Evolutionary conservation across 2,113 vertebrate species (phyloP).

Genomic region (Plecturocebus donacophilus): DNA sequence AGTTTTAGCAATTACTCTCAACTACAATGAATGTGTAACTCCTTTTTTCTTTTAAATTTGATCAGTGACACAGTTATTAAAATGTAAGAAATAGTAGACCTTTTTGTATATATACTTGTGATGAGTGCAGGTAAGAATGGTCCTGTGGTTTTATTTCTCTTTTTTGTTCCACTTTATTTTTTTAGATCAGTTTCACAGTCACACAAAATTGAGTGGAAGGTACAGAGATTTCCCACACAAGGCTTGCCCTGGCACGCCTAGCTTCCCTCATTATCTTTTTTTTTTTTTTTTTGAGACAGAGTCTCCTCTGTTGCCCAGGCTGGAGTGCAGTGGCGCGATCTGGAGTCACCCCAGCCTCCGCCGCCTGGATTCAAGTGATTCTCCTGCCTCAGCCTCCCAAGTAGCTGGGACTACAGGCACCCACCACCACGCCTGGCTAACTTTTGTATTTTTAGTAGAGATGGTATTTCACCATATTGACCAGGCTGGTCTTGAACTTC

Average conservation of each 20-base stretch:
- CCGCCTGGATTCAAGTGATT: too few species aligned
- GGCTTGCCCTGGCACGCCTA: fast-evolving
- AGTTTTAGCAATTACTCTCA: not conserved
- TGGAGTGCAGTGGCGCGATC: too few species aligned
- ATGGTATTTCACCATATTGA: too few species aligned
- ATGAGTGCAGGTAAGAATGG: not conserved
- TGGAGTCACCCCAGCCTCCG: too few species aligned
- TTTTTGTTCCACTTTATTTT: not conserved
- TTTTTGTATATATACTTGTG: not conserved
- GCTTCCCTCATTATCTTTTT: not conserved
- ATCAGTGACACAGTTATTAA: not conserved
- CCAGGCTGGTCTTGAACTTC: too few species aligned
- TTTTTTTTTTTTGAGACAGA: too few species aligned
- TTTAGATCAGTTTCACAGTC: not conserved
- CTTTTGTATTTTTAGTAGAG: too few species aligned
- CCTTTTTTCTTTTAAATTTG: not conserved
- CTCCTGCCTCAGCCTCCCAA: too few species aligned
- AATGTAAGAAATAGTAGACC: not conserved
- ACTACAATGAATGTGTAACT: not conserved
- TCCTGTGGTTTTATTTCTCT: not conserved
- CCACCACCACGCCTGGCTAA: too few species aligned
- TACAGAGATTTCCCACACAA: not conserved
- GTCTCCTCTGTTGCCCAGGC: too few species aligned
- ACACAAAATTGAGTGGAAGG: not conserved
- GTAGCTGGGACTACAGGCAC: too few species aligned